These are phyloP conservation scores for Microctonus hyperodae DNA, from an alignment of 2,888 invertebrate genomes.

Conservation along the genomic window DNA sequence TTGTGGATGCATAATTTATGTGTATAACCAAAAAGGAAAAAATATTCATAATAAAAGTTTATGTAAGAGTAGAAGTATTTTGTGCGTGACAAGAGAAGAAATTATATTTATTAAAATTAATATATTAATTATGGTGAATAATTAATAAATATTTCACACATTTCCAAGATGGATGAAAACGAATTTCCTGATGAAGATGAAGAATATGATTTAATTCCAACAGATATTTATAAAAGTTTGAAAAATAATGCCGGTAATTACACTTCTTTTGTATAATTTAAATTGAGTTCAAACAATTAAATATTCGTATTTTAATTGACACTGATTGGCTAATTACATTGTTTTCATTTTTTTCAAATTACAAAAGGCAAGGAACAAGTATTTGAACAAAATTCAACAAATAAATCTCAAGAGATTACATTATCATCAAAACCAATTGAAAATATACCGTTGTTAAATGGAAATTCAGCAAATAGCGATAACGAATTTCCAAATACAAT, in stretches of 20 bases:
- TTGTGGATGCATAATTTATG: background rate
- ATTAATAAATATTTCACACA: background rate
- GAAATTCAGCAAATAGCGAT: background rate
- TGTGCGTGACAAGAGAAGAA: no score
- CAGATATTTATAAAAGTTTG: constrained; percentile 58
- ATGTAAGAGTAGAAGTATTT: no score
- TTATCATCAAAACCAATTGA: background rate
- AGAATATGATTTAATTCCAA: constrained; percentile 60
- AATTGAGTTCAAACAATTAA: background rate
- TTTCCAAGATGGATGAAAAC: constrained; percentile 45
- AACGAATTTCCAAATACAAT: constrained; percentile 18
- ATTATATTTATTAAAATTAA: no score
- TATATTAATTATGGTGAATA: no score
- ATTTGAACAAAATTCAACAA: background rate
- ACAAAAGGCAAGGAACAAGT: background rate
- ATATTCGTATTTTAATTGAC: no score
- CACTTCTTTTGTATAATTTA: background rate
- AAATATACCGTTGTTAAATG: background rate
- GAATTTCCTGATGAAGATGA: constrained; percentile 63
- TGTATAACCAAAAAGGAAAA: background rate
- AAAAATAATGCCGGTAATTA: constrained; percentile 55
- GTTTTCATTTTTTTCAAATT: background rate
- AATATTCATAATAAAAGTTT: background rate
- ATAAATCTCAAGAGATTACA: background rate
- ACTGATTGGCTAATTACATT: background rate